Evolutionary conservation across 2,888 invertebrate genomes (phyloP), one percentile per base, ranked within the genome.

Genomic region (Dastarcus helophoroides): DNA sequence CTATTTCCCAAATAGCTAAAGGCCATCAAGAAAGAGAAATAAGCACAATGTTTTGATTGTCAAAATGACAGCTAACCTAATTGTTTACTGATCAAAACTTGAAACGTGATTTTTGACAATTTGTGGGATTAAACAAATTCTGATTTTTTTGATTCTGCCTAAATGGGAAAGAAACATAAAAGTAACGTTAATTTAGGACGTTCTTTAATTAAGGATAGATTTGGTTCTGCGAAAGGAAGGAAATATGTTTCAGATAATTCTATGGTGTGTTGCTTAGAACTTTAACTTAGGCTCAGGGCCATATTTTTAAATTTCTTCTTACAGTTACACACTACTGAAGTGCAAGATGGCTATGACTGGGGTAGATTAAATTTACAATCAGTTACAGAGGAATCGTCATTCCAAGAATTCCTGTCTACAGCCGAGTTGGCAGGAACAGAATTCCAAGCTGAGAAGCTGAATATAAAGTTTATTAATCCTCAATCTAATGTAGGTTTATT

Each of bases 341-440:
- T 93, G 2, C 76, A 84, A 44, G 93, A 93, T 65, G 91, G 89
- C 3, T 86, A 80, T 47, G 86, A 91, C 36, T 91, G 89, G 89
- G 85, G 83, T 19, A 71, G 88, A 5, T 64, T 91, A 2, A 93
- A 93, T 62, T 68, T 91, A 1, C 81, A 83, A 50, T 94, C 94
- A 0, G 84, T 94, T 0, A 95, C 94, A 0, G 94, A 95, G 46
- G 90, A 94, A 57, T 88, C 82, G n/a, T 86, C 90, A 0, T 77
- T 97, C 37, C 89, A 95, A 64, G 97, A 95, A 52, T 97, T 98
- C 57, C 65, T 98, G 3, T 81, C 89, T 0, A 95, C 89, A 0
- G 97, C 97, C 0, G 84, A 94, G 60, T 63, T 98, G 34, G 94
- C 95, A 1, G 88, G 89, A 21, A 84, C 85, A 1, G 93, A 97